phyloP scores from a whole-genome alignment of 2,113 vertebrate genomes.

The Propithecus coquereli region DNA sequence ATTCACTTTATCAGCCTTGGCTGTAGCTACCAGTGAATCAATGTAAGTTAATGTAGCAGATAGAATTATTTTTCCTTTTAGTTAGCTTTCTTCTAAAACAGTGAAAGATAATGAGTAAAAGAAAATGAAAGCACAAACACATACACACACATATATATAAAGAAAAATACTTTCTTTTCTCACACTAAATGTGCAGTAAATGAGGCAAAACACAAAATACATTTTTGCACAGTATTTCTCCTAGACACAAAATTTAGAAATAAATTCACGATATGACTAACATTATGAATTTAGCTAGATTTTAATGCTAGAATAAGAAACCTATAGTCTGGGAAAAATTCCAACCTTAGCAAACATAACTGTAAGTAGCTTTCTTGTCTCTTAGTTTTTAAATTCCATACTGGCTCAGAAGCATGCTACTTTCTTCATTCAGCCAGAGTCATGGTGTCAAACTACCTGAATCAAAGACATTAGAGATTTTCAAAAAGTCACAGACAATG shows the following conservation, averaged over 20 bases:
- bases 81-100: conserved; percentile 46
- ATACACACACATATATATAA: not conserved
- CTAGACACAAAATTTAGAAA: conserved; percentile 32
- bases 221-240: conserved; percentile 10
- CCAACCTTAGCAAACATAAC: conserved; percentile 22
- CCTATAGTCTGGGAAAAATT: conserved; percentile 27
- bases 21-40: conserved; percentile 38
- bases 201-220: conserved; percentile 57
- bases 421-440: conserved; percentile 5
- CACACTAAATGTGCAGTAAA: conserved; percentile 47
- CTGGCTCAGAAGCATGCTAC: not conserved
- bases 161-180: conserved; percentile 37
- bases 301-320: conserved; percentile 41
- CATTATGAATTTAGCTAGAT: conserved; percentile 14
- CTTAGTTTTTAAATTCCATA: not conserved
- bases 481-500: not conserved
- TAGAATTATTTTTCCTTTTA: not conserved
- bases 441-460: not conserved
- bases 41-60: conserved; percentile 50
- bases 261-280: conserved; percentile 25
- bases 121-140: conserved; percentile 25
- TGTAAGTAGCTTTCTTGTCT: not conserved
- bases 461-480: conserved; percentile 30
- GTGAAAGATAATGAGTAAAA: conserved; percentile 36
- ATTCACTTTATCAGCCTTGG: conserved; percentile 40